Percentiles rank a stretch among this genome's conserved stretches.
Evolutionary conservation across 2,113 vertebrate species (phyloP).

Genomic region (Vombatus ursinus): DNA sequence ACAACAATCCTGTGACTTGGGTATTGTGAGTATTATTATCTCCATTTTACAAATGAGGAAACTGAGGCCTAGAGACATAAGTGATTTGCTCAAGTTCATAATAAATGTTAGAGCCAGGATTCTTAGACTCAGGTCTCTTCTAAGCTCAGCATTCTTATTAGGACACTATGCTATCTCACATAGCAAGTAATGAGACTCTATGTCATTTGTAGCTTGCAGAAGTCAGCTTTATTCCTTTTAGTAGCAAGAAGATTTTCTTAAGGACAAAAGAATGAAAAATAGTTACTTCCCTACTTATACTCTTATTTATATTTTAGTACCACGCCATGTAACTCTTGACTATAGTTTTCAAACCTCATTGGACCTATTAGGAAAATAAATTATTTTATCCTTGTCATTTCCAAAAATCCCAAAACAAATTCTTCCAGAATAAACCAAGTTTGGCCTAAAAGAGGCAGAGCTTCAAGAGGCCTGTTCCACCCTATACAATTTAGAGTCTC

Average conservation of each 20-base stretch:
- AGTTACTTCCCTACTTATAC: background rate
- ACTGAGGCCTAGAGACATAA: background rate
- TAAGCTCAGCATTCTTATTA: background rate
- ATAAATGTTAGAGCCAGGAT: background rate
- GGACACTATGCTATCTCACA: background rate
- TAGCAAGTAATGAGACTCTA: background rate
- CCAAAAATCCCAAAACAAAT: background rate
- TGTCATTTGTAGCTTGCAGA: background rate
- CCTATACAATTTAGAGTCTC: background rate
- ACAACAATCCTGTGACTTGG: background rate
- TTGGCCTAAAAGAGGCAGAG: background rate
- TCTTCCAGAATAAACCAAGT: background rate
- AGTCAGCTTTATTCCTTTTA: background rate
- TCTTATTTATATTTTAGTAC: background rate
- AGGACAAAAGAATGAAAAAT: background rate
- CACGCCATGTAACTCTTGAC: background rate
- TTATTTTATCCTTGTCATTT: background rate
- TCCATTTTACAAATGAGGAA: background rate
- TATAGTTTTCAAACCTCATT: background rate
- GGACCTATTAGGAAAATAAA: background rate
- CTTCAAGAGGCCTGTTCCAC: background rate
- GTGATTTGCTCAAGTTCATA: background rate
- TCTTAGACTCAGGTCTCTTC: background rate
- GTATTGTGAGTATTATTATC: background rate
- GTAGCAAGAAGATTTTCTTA: background rate